Conservation (phyloP, 2,888 invertebrate species). For the Strigamia transsilvanica region DNA sequence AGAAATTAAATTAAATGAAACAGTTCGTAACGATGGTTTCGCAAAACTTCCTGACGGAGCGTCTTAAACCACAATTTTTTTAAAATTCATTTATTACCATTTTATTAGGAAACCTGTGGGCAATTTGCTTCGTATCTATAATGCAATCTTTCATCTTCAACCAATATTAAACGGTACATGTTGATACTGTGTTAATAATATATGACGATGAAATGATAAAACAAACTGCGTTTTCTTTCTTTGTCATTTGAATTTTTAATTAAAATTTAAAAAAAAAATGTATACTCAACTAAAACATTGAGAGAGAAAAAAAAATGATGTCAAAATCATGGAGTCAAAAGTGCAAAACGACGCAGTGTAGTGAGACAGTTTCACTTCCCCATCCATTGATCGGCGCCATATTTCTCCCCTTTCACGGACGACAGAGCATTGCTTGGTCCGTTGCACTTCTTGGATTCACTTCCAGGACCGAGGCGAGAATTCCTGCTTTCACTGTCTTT, state of each 20-base stretch:
- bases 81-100: not conserved
- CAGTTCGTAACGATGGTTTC: not conserved
- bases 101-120: slow-evolving; percentile 16
- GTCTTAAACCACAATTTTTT: too few relatives aligned
- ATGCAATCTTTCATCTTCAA: slow-evolving; percentile 22
- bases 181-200: not conserved
- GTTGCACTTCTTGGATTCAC: slow-evolving; percentile 26
- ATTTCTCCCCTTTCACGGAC: slow-evolving; percentile 37
- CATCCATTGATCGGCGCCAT: slow-evolving; percentile 16
- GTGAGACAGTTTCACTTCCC: not conserved
- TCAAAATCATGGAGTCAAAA: not conserved
- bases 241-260: not conserved
- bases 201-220: not conserved
- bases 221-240: not conserved
- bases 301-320: not conserved
- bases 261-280: not conserved
- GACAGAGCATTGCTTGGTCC: slow-evolving; percentile 39
- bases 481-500: slow-evolving; percentile 39
- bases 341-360: not conserved
- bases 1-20: too few relatives aligned
- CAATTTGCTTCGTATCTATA: slow-evolving; percentile 1
- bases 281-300: not conserved
- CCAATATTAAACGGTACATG: slow-evolving; percentile 10
- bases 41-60: not conserved
- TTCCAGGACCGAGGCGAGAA: slow-evolving; percentile 15